These are phyloP conservation scores for Hipparchia semele DNA, from an alignment of 2,888 invertebrate species.

Conservation along the genomic window DNA sequence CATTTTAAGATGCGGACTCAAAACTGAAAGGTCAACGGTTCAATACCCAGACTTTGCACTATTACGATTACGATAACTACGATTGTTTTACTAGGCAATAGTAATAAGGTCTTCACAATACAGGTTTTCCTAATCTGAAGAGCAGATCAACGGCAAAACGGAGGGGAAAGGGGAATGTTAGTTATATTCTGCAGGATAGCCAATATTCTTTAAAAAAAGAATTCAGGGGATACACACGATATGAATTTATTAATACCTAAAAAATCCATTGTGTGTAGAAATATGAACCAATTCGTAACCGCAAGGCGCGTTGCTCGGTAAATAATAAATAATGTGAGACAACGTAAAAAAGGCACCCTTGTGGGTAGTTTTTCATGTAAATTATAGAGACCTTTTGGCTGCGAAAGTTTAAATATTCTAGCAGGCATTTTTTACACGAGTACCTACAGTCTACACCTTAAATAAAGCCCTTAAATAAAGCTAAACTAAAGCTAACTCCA, in stretches of 20 bases:
- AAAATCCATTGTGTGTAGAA: slow-evolving; percentile 16
- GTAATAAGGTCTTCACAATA: no score
- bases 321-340: slow-evolving; percentile 15
- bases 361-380: slow-evolving; percentile 3
- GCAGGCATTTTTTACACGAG: background rate
- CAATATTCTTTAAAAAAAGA: background rate
- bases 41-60: no score
- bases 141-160: no score
- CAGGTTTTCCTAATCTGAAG: no score
- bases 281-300: slow-evolving; percentile 22
- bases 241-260: background rate
- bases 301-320: slow-evolving; percentile 8
- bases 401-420: background rate
- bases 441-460: background rate
- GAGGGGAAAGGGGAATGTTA: no score
- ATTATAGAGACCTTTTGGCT: slow-evolving; percentile 15
- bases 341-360: slow-evolving; percentile 7
- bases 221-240: background rate
- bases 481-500: background rate
- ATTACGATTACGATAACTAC: no score
- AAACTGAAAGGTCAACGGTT: no score
- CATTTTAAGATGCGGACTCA: no score
- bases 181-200: no score
- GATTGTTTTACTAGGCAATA: no score
- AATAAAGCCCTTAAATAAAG: background rate